Conservation (phyloP, 1,140 invertebrate genomes). For the Araneus ventricosus region DNA sequence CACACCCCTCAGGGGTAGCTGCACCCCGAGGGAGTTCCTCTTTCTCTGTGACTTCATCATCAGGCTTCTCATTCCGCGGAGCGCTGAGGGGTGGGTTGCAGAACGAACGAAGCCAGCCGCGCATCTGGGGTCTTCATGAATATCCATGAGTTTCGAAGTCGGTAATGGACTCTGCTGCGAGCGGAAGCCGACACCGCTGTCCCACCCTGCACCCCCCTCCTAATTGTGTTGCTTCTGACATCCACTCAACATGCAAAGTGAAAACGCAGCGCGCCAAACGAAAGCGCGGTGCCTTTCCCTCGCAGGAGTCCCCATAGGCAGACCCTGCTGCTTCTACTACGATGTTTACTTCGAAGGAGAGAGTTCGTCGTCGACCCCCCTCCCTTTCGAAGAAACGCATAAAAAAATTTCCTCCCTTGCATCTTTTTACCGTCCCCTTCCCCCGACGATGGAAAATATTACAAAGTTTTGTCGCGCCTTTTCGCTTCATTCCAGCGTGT, state of each 20-base stretch:
- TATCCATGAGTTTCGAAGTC: slow-evolving; percentile 62
- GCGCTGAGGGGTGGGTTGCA: background rate
- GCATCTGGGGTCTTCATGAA: slow-evolving; percentile 70
- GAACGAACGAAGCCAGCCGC: background rate
- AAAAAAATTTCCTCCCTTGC: background rate
- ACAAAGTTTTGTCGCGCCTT: slow-evolving; percentile 26
- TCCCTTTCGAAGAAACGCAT: background rate
- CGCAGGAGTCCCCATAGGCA: background rate
- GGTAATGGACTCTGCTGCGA: slow-evolving; percentile 62
- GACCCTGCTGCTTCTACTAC: background rate
- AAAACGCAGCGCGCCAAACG: slow-evolving; percentile 25
- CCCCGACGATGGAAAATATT: slow-evolving; percentile 22
- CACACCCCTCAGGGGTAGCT: slow-evolving; percentile 32
- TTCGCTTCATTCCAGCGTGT: slow-evolving; percentile 3
- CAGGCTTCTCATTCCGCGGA: background rate
- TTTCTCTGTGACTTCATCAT: slow-evolving; percentile 51
- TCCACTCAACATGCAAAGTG: slow-evolving; percentile 48
- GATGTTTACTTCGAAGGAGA: slow-evolving; percentile 25
- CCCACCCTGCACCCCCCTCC: background rate
- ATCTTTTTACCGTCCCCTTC: slow-evolving; percentile 34
- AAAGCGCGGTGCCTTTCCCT: background rate
- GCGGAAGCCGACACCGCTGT: slow-evolving; percentile 30
- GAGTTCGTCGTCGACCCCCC: background rate
- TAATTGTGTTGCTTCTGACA: slow-evolving; percentile 47
- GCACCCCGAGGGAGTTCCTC: slow-evolving; percentile 47